Evolutionary conservation across 2,113 vertebrate genomes (phyloP).

Genomic region (Mixornis gularis): DNA sequence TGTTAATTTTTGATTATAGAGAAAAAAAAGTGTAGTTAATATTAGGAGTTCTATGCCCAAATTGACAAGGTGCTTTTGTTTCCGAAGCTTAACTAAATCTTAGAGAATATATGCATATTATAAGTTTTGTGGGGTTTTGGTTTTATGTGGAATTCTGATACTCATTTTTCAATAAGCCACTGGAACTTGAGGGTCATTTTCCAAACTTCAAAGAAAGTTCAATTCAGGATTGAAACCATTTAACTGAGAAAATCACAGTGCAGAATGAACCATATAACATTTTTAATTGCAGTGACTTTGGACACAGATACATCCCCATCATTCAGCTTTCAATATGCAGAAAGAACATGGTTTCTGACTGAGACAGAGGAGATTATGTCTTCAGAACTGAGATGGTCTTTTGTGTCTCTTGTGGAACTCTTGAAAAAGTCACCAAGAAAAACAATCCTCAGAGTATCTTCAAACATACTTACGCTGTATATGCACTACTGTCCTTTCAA

Average conservation of each 20-base stretch:
- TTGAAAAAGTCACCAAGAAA: background rate
- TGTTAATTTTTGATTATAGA: background rate
- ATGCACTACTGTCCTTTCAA: slow-evolving; percentile 14
- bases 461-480: background rate
- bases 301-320: background rate
- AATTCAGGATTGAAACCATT: background rate
- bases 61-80: background rate
- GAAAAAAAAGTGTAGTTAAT: background rate
- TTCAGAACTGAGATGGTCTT: background rate
- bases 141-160: background rate
- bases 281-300: background rate
- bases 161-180: background rate
- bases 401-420: slow-evolving; percentile 9
- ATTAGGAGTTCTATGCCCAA: background rate
- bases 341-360: background rate
- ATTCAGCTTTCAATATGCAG: background rate
- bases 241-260: background rate
- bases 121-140: background rate
- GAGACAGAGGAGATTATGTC: background rate
- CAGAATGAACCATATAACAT: background rate
- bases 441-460: background rate
- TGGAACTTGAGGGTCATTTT: background rate
- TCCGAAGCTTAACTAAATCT: background rate
- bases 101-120: background rate
- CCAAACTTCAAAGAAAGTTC: background rate